These are phyloP conservation scores for Lomographa bimaculata DNA, from an alignment of 2,888 invertebrate genomes.

Conservation along the genomic window DNA sequence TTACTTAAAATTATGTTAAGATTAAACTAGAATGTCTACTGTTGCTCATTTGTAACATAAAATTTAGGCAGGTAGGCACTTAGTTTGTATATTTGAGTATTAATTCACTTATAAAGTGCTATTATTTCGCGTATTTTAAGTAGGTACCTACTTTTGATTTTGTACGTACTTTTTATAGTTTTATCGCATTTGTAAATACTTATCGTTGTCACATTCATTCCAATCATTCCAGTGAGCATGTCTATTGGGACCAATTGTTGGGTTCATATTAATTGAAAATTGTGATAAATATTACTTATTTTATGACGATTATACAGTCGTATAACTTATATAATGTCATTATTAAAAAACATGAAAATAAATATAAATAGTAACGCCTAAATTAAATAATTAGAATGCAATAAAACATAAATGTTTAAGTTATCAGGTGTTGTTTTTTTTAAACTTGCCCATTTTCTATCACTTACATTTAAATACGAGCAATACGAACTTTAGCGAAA, in stretches of 20 bases:
- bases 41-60: constrained; percentile 40
- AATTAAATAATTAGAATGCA: too few relatives aligned
- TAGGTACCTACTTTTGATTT: constrained; percentile 8
- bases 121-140: too few relatives aligned
- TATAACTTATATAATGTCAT: too few relatives aligned
- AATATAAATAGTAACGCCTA: too few relatives aligned
- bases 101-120: constrained; percentile 26
- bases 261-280: constrained; percentile 1
- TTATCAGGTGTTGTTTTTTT: too few relatives aligned
- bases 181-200: constrained; percentile 28
- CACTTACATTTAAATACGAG: too few relatives aligned
- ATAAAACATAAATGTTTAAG: too few relatives aligned
- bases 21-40: constrained; percentile 27
- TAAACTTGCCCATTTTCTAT: too few relatives aligned
- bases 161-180: constrained; percentile 15
- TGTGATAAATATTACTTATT: not conserved
- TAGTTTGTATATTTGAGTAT: constrained; percentile 39
- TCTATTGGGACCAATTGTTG: constrained; percentile 22
- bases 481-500: too few relatives aligned
- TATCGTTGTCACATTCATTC: constrained; percentile 1
- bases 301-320: not conserved
- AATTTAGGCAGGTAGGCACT: constrained; percentile 14
- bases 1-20: constrained; percentile 35
- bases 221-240: constrained; percentile 8
- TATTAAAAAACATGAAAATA: not conserved